phyloP scores from a whole-genome alignment of 2,797 vertebrate genomes.

The Syngnathus acus region DNA sequence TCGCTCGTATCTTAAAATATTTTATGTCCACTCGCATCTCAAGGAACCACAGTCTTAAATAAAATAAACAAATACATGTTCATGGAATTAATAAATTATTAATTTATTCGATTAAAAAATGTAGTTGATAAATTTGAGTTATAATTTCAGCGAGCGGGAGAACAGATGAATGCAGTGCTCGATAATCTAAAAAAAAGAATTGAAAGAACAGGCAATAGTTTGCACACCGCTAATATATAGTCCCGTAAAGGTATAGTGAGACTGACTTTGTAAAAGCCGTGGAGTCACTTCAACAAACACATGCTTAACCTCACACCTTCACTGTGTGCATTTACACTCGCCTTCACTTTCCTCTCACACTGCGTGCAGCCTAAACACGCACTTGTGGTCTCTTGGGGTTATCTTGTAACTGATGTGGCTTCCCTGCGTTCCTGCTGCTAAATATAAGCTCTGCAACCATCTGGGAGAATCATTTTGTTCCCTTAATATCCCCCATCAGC shows the following conservation, averaged over 20 bases:
- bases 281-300: slow-evolving; percentile 16
- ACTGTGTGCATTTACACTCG: neutral
- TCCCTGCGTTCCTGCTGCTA: slow-evolving; percentile 64
- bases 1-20: no score
- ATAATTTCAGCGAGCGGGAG: no score
- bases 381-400: slow-evolving; percentile 47
- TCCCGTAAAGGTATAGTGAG: slow-evolving; percentile 13
- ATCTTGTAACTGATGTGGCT: slow-evolving; percentile 56
- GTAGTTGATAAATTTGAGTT: neutral
- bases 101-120: neutral
- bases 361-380: slow-evolving; percentile 35
- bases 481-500: slow-evolving; percentile 85
- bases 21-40: no score
- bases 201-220: neutral
- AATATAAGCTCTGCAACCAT: slow-evolving; percentile 85
- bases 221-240: neutral
- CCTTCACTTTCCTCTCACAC: slow-evolving; percentile 1
- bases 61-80: no score
- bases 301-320: slow-evolving; percentile 1
- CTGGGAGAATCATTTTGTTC: slow-evolving; percentile 79
- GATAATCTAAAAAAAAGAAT: no score
- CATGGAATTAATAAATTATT: no score
- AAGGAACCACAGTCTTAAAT: no score
- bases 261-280: slow-evolving; percentile 23
- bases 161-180: no score